Evolutionary conservation across 2,888 invertebrate genomes (phyloP).

Genomic region (Balanococcus diminutus): DNA sequence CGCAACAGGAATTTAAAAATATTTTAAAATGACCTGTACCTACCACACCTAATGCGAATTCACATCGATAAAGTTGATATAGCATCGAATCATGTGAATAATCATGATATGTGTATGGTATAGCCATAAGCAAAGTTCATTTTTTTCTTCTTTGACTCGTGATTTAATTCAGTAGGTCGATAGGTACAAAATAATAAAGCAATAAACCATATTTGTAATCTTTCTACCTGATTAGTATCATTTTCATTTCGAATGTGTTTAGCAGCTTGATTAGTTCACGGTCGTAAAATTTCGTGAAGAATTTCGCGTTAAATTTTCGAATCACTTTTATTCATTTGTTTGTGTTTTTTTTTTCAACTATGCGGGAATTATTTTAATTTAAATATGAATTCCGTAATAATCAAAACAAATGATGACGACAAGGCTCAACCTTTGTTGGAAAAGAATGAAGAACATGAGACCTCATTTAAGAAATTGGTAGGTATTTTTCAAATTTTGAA

Average conservation of each 20-base stretch:
- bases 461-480: background rate
- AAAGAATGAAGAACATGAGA: background rate
- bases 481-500: too few relatives aligned
- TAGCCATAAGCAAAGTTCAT: background rate
- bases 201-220: background rate
- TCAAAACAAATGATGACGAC: background rate
- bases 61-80: too few relatives aligned
- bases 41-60: too few relatives aligned
- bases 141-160: background rate
- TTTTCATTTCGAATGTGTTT: background rate
- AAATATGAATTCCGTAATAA: background rate
- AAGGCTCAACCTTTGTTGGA: background rate
- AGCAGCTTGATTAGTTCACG: background rate
- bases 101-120: background rate
- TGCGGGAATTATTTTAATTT: conserved; percentile 8
- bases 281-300: background rate
- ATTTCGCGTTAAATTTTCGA: background rate
- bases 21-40: too few relatives aligned
- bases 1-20: too few relatives aligned
- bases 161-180: background rate
- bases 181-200: background rate
- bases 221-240: background rate
- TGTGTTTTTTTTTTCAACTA: too few relatives aligned
- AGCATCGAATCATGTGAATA: too few relatives aligned
- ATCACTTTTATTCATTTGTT: too few relatives aligned